Conservation (phyloP, 30 jellyfish, hydroid and myxozoan species). For the Catostylus mosaicus region DNA sequence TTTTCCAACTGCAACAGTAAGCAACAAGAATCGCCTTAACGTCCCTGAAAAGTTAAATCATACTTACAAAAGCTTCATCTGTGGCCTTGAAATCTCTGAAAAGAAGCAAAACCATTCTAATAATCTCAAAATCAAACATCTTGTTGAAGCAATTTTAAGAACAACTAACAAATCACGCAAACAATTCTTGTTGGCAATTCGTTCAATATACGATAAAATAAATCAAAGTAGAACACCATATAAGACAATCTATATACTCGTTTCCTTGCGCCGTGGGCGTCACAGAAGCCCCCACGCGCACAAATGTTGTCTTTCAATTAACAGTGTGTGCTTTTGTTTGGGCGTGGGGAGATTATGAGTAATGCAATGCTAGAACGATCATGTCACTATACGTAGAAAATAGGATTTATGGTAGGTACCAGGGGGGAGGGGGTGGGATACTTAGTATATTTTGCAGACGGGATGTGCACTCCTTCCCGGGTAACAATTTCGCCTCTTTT, state of each 20-base stretch:
- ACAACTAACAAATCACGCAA: too few relatives aligned
- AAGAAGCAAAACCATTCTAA: constrained; percentile 15
- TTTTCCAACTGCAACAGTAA: too few relatives aligned
- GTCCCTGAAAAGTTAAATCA: too few relatives aligned
- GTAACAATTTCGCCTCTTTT: too few relatives aligned
- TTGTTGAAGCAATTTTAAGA: background rate
- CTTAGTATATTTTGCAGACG: too few relatives aligned
- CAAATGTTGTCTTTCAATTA: background rate
- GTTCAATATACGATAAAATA: background rate
- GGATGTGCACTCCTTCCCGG: too few relatives aligned
- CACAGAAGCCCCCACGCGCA: constrained; percentile 13
- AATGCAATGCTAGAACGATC: too few relatives aligned
- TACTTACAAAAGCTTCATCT: constrained; percentile 79
- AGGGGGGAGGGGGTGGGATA: too few relatives aligned
- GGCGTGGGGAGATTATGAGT: constrained; percentile 19
- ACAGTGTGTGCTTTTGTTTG: background rate
- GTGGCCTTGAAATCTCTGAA: constrained; percentile 91
- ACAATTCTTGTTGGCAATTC: too few relatives aligned
- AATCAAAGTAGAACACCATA: background rate
- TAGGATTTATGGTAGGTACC: too few relatives aligned
- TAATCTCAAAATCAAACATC: background rate
- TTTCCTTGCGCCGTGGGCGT: background rate
- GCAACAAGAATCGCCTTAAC: too few relatives aligned
- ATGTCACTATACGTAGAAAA: too few relatives aligned
- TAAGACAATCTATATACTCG: background rate